Evolutionary conservation across 37 sponge, comb jelly and placozoan species (phyloP).

Genomic region (Spongia lamella): DNA sequence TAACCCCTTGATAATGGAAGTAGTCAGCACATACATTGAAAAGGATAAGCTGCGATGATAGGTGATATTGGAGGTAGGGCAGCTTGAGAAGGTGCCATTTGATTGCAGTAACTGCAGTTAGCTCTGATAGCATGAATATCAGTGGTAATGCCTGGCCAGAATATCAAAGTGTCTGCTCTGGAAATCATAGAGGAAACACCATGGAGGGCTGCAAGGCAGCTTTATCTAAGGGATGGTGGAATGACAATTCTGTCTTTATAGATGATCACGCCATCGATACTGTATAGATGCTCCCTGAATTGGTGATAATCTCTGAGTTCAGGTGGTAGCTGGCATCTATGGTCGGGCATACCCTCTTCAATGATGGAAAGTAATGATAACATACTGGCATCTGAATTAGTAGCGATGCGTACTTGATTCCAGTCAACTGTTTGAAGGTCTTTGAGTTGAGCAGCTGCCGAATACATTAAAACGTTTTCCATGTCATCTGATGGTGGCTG

Average conservation of each 20-base stretch:
- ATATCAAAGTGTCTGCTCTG: too few relatives aligned
- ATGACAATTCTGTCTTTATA: constrained; percentile 46
- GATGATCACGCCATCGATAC: constrained; percentile 31
- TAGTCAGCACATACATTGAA: too few relatives aligned
- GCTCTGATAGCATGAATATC: too few relatives aligned
- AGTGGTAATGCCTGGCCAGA: too few relatives aligned
- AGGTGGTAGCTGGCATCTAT: constrained; percentile 25
- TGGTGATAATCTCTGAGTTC: constrained; percentile 30
- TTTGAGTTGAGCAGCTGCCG: constrained; percentile 20
- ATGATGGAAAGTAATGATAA: too few relatives aligned
- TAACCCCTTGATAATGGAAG: too few relatives aligned
- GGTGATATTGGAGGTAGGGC: constrained; percentile 35
- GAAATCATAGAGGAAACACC: constrained; percentile 20
- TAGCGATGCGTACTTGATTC: too few relatives aligned
- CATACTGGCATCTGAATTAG: too few relatives aligned
- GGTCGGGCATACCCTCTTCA: constrained; percentile 31
- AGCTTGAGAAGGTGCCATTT: constrained; percentile 44
- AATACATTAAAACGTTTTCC: constrained; percentile 10
- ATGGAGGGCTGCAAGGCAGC: constrained; percentile 9
- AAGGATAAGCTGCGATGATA: constrained; percentile 23
- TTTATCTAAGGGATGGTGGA: too few relatives aligned
- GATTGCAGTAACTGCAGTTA: too few relatives aligned
- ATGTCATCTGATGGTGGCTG: too few relatives aligned
- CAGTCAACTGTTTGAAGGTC: too few relatives aligned
- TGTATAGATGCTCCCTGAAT: constrained; percentile 41